Base-by-base conservation (phyloP, 2,113 vertebrate species). In the Hemichromis elongatus region DNA sequence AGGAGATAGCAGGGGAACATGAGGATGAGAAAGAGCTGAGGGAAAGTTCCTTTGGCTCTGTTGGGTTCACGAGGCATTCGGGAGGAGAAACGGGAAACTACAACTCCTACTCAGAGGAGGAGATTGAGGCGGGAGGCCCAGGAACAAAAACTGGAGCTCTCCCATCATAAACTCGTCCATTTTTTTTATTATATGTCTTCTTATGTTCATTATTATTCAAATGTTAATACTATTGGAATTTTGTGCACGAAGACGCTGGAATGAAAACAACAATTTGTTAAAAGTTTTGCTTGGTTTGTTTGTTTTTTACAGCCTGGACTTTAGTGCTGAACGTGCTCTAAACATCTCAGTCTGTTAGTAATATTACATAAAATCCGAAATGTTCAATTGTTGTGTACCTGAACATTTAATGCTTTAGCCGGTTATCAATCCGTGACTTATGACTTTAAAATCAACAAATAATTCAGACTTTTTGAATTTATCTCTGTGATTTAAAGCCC, bases 101-200 rank as follows among this genome's bases (percentile, higher is more conserved):
- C 92, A 95, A 92, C 56, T 95, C 92, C 85, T 97, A 93, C 90
- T 96, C 95, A 2, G 94, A 97, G 37, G 88, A 94, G 13, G 94
- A 96, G 55, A 86, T 93, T 66, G 94, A 92, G 86, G 94, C 95
- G 26, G 89, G 91, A 19, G 9, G 92, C 45, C 63, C 42, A 0
- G 93, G 93, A 90, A 94, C 92, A 92, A 97, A 95, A 87, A 95
- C 83, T 1, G 37, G 80, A 40, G 91, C 94, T 52, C 95, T 95
- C 24, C 93, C 96, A 84, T 97, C 59, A 0, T 40, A 75, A 86
- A 78, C 5, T 52, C 40, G 0, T 53, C 21, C 47, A 33, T 86
- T 45, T 28, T 80, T 80, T 87, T 86, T 70, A 85, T 83, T 86
- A 8, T 79, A 21, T 7, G 5, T 28, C 45, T 83, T 5, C 52